These are phyloP conservation scores for Helicorthomorpha holstii DNA, from an alignment of 1,140 invertebrate species.

Conservation along the genomic window DNA sequence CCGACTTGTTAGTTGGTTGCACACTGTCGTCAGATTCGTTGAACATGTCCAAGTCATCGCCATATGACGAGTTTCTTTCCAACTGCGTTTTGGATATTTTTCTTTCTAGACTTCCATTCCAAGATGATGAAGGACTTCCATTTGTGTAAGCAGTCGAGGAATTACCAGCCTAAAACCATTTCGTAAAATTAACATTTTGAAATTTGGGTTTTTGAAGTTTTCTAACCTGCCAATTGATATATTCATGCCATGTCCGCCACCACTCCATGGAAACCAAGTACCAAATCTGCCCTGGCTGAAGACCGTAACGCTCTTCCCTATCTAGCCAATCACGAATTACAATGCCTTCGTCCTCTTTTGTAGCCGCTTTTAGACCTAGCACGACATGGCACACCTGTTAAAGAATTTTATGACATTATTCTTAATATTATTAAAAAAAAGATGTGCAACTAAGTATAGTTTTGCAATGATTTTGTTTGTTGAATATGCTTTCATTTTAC, in stretches of 20 bases:
- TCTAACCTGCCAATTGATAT: constrained; percentile 32
- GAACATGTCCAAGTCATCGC: too few species aligned
- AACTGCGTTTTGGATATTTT: too few species aligned
- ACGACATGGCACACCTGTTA: constrained; percentile 65
- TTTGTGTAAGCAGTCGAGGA: background rate
- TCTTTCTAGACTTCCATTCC: background rate
- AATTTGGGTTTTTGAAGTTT: too few species aligned
- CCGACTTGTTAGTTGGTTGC: too few species aligned
- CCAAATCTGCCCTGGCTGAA: constrained; percentile 64
- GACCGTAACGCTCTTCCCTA: constrained; percentile 51
- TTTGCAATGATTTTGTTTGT: background rate
- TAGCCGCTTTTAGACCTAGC: constrained; percentile 62
- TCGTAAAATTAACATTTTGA: too few species aligned
- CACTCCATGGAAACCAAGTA: constrained; percentile 65
- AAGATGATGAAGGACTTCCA: background rate
- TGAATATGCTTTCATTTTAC: constrained; percentile 18
- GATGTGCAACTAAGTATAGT: background rate
- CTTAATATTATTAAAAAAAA: too few species aligned
- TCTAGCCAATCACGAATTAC: constrained; percentile 62
- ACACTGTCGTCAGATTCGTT: too few species aligned
- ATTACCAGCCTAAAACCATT: too few species aligned
- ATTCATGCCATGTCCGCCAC: constrained; percentile 62
- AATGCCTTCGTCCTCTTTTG: constrained; percentile 56
- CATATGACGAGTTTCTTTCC: too few species aligned
- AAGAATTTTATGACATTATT: too few species aligned